A percentile compares a stretch with the other conserved stretches of the same genome.
phyloP scores from a whole-genome alignment of 2,113 vertebrate species.

The Lepus americanus region DNA sequence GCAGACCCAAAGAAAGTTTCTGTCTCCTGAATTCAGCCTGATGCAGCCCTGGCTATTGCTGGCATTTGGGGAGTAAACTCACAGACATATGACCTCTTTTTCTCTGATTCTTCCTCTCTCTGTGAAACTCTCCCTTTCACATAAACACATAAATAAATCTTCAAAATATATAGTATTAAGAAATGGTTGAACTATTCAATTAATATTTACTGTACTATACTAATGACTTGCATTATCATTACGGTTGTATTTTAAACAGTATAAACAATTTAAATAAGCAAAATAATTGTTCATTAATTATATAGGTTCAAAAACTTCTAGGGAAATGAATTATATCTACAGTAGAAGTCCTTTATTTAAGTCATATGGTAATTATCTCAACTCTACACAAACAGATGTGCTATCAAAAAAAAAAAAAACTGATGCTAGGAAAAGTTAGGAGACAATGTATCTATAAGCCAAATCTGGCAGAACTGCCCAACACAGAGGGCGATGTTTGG shows the following conservation, averaged over 20 bases:
- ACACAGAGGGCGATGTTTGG: no score
- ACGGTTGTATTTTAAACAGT: conserved; percentile 23
- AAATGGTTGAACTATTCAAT: conserved; percentile 18
- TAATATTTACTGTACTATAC: conserved; percentile 18
- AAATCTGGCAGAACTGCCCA: not conserved
- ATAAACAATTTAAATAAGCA: conserved; percentile 3
- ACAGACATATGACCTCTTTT: no score
- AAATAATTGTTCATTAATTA: conserved; percentile 38
- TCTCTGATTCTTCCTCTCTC: no score
- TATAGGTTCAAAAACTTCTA: not conserved
- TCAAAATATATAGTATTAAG: not conserved
- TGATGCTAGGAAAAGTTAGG: not conserved
- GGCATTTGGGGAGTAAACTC: no score
- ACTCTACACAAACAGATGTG: not conserved
- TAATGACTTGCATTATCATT: not conserved
- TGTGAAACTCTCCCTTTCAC: no score
- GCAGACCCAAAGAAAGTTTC: no score
- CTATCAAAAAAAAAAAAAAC: not conserved
- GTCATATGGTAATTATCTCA: not conserved
- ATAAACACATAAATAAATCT: no score
- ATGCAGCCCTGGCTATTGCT: no score
- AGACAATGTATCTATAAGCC: not conserved
- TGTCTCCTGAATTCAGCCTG: no score
- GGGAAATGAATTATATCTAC: conserved; percentile 20
- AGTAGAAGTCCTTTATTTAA: conserved; percentile 15